A percentile compares a stretch with the other conserved stretches of the same genome.
phyloP scores from a whole-genome alignment of 2,113 vertebrate species.

The Saiga tatarica region DNA sequence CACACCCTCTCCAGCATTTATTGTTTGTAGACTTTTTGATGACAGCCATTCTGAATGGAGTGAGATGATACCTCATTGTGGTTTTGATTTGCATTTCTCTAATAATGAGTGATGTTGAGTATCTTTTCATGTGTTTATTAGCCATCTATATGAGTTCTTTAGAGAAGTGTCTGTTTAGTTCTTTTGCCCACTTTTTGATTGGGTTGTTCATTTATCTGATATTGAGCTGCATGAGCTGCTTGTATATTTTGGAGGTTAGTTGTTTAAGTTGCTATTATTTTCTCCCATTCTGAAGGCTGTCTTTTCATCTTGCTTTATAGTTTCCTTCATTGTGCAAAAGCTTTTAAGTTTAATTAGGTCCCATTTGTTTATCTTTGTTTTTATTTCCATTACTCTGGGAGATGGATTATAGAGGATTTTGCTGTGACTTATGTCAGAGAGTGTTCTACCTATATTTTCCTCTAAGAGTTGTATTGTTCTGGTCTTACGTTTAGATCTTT shows the following conservation, averaged over 20 bases:
- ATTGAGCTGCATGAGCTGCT: not conserved
- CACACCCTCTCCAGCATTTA: not conserved
- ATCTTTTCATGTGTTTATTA: not conserved
- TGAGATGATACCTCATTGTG: not conserved
- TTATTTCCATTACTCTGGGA: not conserved
- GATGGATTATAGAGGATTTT: not conserved
- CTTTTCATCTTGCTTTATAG: not conserved
- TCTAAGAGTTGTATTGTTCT: not conserved
- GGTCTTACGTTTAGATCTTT: not conserved
- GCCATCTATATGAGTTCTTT: not conserved
- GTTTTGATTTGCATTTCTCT: not conserved
- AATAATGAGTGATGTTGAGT: not conserved
- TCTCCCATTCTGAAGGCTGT: not conserved
- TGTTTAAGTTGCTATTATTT: not conserved
- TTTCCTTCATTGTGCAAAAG: not conserved
- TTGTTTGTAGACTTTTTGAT: not conserved
- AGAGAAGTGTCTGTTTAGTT: not conserved
- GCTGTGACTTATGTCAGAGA: not conserved
- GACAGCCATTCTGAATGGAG: not conserved
- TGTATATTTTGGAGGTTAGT: not conserved
- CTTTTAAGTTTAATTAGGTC: not conserved
- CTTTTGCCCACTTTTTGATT: not conserved
- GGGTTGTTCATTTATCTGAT: not conserved
- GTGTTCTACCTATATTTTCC: not conserved
- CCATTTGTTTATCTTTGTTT: not conserved